Evolutionary conservation across 2,888 invertebrate genomes (phyloP).

Genomic region (Drosophila cracens): DNA sequence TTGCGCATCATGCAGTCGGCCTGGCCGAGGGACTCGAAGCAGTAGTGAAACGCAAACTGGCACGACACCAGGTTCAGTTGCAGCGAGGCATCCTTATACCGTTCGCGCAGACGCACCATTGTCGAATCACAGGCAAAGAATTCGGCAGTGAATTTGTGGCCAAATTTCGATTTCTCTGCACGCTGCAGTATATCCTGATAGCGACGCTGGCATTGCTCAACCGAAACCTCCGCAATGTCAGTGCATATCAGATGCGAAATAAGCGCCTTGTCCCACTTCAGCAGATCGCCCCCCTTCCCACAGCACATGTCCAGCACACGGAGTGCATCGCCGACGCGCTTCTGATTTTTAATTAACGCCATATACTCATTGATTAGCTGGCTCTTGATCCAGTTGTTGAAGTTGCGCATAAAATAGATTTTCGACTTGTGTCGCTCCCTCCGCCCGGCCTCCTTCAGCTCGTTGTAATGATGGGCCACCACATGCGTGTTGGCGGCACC

Average conservation of each 20-base stretch:
- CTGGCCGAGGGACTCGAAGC: slow-evolving; percentile 94
- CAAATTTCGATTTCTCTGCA: slow-evolving; percentile 75
- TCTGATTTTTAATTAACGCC: slow-evolving; percentile 88
- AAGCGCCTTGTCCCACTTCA: slow-evolving; percentile 96
- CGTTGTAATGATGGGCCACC: slow-evolving; percentile 98
- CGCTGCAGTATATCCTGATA: slow-evolving; percentile 89
- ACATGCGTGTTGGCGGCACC: slow-evolving; percentile 78
- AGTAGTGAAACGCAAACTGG: slow-evolving; percentile 99
- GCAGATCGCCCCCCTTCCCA: slow-evolving; percentile 98
- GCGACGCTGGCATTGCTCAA: slow-evolving; percentile 94
- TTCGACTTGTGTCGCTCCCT: slow-evolving; percentile 93
- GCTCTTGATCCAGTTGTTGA: slow-evolving; percentile 99
- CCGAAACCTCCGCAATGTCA: slow-evolving; percentile 96
- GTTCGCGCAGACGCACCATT: slow-evolving; percentile 91
- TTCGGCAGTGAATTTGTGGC: slow-evolving; percentile 91
- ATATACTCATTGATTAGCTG: slow-evolving; percentile 95
- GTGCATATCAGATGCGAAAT: slow-evolving; percentile 94
- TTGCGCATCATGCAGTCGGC: slow-evolving; percentile 97
- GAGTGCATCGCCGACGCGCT: slow-evolving; percentile 88
- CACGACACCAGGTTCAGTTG: slow-evolving; percentile 96
- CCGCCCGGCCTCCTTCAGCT: slow-evolving; percentile 92
- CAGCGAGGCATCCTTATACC: slow-evolving; percentile 91
- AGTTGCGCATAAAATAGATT: slow-evolving; percentile 97
- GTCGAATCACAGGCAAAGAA: slow-evolving; percentile 97
- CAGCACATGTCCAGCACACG: slow-evolving; percentile 97